phyloP scores from a whole-genome alignment of 2,797 vertebrate genomes.

The Leuciscus waleckii region DNA sequence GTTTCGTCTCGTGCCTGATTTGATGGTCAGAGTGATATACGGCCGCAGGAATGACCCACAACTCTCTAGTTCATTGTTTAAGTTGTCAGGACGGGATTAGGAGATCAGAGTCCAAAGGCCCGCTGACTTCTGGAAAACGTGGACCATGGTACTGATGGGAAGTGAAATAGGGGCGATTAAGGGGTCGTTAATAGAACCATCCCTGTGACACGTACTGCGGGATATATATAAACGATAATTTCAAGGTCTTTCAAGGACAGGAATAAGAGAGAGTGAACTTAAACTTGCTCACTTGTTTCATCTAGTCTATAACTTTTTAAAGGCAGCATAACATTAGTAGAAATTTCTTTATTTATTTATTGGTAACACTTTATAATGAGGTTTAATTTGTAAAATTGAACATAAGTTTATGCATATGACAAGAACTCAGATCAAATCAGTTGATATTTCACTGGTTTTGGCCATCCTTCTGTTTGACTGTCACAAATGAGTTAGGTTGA shows the following conservation, averaged over 20 bases:
- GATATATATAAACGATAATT: constrained; percentile 17
- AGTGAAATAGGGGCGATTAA: constrained; percentile 33
- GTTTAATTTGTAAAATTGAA: neutral
- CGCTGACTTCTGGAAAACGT: constrained; percentile 41
- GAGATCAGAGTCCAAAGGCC: constrained; percentile 30
- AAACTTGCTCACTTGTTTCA: neutral
- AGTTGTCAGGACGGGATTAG: constrained; percentile 49
- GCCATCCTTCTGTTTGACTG: too few relatives aligned
- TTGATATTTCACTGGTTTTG: too few relatives aligned
- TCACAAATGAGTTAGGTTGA: too few relatives aligned
- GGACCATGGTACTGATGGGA: constrained; percentile 24
- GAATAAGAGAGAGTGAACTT: neutral
- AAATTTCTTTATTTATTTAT: neutral
- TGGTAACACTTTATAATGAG: neutral
- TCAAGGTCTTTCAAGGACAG: constrained; percentile 4
- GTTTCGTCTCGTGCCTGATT: constrained; percentile 46
- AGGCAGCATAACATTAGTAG: neutral
- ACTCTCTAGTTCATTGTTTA: constrained; percentile 21
- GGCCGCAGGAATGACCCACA: constrained; percentile 57
- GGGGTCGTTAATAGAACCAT: constrained; percentile 17
- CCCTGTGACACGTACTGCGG: neutral
- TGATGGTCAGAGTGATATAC: constrained; percentile 59
- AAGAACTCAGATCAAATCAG: too few relatives aligned
- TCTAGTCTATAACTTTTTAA: neutral
- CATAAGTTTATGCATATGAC: too few relatives aligned